phyloP scores from a whole-genome alignment of 1,140 invertebrate species.

The Parasteatoda tepidariorum region DNA sequence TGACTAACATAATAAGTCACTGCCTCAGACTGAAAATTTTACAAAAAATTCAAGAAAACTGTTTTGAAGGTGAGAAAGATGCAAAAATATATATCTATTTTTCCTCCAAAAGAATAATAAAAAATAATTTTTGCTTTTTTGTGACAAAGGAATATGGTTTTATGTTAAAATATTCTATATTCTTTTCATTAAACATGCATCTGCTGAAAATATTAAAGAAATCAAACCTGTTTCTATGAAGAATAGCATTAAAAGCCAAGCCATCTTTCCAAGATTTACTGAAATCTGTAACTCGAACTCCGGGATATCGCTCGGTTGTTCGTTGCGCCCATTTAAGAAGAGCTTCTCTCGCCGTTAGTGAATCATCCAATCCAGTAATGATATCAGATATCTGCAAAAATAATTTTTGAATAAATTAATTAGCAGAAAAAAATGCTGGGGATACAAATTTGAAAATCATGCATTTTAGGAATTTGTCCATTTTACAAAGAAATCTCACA shows the following conservation, averaged over 20 bases:
- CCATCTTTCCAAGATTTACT: slow-evolving; percentile 97
- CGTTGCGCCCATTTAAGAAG: slow-evolving; percentile 94
- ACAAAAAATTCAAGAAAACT: too few species aligned
- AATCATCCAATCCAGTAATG: slow-evolving; percentile 75
- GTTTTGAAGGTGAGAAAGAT: too few species aligned
- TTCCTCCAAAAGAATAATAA: too few species aligned
- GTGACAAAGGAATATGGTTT: too few species aligned
- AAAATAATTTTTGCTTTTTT: too few species aligned
- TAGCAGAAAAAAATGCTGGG: too few species aligned
- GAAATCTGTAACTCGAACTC: slow-evolving; percentile 94
- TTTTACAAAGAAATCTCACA: neutral
- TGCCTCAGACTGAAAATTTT: too few species aligned
- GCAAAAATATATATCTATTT: too few species aligned
- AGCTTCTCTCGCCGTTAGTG: slow-evolving; percentile 94
- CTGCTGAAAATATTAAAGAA: neutral
- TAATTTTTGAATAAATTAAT: neutral
- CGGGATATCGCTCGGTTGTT: slow-evolving; percentile 95
- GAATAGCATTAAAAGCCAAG: slow-evolving; percentile 96
- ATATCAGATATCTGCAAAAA: slow-evolving; percentile 59
- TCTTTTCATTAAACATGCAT: neutral
- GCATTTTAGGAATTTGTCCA: too few species aligned
- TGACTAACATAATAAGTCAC: too few species aligned
- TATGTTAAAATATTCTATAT: too few species aligned
- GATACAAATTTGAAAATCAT: too few species aligned
- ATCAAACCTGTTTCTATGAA: slow-evolving; percentile 88